These are phyloP conservation scores for Oostethus manadensis DNA, from an alignment of 2,113 vertebrate species.

Conservation along the genomic window DNA sequence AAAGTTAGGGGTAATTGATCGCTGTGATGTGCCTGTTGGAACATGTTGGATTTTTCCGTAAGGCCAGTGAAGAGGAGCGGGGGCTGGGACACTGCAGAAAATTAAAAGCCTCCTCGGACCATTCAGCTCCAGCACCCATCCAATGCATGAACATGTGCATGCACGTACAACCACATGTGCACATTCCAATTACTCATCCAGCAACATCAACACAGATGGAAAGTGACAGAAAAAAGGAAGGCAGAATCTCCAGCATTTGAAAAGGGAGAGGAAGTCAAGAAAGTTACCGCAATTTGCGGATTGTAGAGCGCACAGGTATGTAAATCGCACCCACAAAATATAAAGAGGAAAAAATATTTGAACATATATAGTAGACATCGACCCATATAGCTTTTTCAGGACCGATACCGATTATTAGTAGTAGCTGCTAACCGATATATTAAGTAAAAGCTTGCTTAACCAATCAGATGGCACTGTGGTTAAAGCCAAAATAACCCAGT, in stretches of 20 bases:
- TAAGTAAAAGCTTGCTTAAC: no score
- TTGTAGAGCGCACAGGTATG: no score
- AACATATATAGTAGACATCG: no score
- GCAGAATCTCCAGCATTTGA: constrained; percentile 7
- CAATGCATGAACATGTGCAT: constrained; percentile 24
- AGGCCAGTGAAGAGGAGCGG: constrained; percentile 55
- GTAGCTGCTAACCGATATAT: no score
- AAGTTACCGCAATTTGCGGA: no score
- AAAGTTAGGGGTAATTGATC: constrained; percentile 69
- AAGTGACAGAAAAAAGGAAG: constrained; percentile 13
- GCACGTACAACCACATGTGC: constrained; percentile 11
- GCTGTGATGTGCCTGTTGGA: constrained; percentile 66
- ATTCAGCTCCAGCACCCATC: constrained; percentile 35
- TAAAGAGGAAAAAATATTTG: no score
- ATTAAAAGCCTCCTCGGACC: constrained; percentile 62
- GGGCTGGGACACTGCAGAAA: constrained; percentile 48
- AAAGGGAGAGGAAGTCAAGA: not conserved
- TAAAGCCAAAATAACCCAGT: no score
- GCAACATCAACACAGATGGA: constrained; percentile 22
- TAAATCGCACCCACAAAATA: no score
- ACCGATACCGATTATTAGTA: no score
- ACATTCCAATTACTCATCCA: constrained; percentile 25
- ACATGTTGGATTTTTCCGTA: constrained; percentile 67
- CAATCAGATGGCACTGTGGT: no score
- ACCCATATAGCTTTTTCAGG: no score